phyloP scores from a whole-genome alignment of 2,888 invertebrate genomes.

The Trichogramma dendrolimi region DNA sequence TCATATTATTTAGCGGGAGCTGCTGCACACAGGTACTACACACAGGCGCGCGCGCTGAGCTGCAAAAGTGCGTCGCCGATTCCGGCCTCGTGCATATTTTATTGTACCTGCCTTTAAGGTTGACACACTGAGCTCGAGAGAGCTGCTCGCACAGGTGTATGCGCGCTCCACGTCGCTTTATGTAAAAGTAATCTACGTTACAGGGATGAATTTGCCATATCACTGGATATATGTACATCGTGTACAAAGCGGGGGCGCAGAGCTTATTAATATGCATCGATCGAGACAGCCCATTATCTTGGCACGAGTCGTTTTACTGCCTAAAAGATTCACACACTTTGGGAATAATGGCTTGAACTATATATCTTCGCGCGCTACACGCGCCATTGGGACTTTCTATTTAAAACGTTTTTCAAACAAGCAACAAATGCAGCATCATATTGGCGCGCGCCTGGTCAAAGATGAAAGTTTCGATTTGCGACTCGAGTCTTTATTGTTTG shows the following conservation, averaged over 20 bases:
- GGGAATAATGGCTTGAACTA: slow-evolving; percentile 9
- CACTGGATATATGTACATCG: too few species aligned
- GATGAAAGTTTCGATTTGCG: slow-evolving; percentile 21
- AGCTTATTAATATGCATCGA: slow-evolving; percentile 25
- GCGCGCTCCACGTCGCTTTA: slow-evolving; percentile 2
- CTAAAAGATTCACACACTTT: slow-evolving; percentile 22
- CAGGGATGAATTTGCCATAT: too few species aligned
- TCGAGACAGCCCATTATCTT: slow-evolving; percentile 23
- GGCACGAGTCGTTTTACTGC: neutral
- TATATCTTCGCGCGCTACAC: neutral
- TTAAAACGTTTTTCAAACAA: too few species aligned
- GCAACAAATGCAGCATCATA: neutral
- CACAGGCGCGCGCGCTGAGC: too few species aligned
- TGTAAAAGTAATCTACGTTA: neutral
- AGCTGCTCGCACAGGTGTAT: slow-evolving; percentile 24
- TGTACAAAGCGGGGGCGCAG: too few species aligned
- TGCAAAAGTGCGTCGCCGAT: too few species aligned
- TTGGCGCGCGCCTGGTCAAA: neutral
- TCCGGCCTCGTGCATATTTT: too few species aligned
- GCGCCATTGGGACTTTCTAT: slow-evolving; percentile 13
- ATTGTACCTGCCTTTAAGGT: too few species aligned
- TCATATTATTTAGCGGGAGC: neutral
- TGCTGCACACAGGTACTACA: too few species aligned
- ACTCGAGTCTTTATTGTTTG: neutral
- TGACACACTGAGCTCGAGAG: too few species aligned